Base-by-base conservation (phyloP, 1,140 invertebrate genomes). In the Gonioctena quinquepunctata region DNA sequence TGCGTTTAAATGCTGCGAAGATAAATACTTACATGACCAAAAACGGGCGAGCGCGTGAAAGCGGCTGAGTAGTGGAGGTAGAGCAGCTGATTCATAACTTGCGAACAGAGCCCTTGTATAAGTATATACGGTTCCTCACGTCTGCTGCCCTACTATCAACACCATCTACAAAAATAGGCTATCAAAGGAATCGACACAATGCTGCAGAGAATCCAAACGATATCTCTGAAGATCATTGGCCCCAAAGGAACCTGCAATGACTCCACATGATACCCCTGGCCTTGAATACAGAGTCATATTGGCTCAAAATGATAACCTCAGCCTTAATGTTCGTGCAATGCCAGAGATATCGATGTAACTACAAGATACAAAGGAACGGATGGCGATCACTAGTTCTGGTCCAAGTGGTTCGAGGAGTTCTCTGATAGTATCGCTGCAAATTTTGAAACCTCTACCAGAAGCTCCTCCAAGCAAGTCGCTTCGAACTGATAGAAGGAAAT, bases 151-250 rank as follows among this genome's bases (percentile, higher is more conserved):
- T n/a, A n/a, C n/a, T 60, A 7, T 48, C 60, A 62, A 28, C 7
- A 62, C 33, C 27, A 18, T 33, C 60, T 22, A 60, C 25, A 60
- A 60, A 60, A 60, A 27, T 60, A 25, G 57, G 25, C n/a, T 27
- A 60, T 7, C 21, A 25, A 60, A 22, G 3, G 13, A 60, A 60
- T 27, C 57, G 57, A 27, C 13, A 25, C n/a, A n/a, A n/a, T n/a
- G n/a, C n/a, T n/a, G n/a, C n/a, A n/a, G n/a, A n/a, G n/a, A n/a
- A n/a, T n/a, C n/a, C n/a, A n/a, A n/a, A n/a, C n/a, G n/a, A n/a
- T n/a, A n/a, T n/a, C n/a, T n/a, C n/a, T 42, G 33, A 42, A 42
- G 8, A n/a, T 1, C 33, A 42, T 4, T 11, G 7, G 7, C 33
- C 33, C 33, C 16, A n/a, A 42, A 42, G 3, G 8, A 42, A 42